Evolutionary conservation across 2,113 vertebrate species (phyloP), one percentile per base, ranked within the genome.

Genomic region (Parus major): DNA sequence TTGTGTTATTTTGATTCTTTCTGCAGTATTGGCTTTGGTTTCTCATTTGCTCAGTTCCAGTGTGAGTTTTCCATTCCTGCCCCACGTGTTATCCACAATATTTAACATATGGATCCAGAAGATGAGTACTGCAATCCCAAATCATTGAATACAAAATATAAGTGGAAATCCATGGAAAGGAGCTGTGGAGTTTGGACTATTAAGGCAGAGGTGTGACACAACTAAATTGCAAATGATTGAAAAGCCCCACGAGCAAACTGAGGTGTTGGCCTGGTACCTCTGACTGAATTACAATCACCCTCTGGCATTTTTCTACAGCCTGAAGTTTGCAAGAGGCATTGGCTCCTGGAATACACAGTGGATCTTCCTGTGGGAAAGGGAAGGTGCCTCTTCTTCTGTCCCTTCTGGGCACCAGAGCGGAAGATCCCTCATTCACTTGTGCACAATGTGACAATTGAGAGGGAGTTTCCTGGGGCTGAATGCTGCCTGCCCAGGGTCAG

Each of bases 391-490:
- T 76, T 64, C 57, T 73, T 75, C 75, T 66, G 49, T 72, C 28
- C 15, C 50, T 15, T 79, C 28, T 0, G 4, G 3, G 59, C 71
- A 15, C 76, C 0, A 0, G 5, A 53, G 71, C 5, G 2, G 87
- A 87, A 87, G 82, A 82, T 49, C 7, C 41, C 33, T 50, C 78
- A 82, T 91, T 95, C 70, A 80, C 59, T 87, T 21, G 50, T 4
- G 16, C 70, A 93, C 90, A 82, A 72, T 89, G 85, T 69, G 66
- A 55, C 55, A 88, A 91, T 59, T 95, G 94, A 82, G 55, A 73
- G 75, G 46, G 88, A 86, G 78, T 79, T 95, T 95, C 91, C 95
- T 92, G 87, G 73, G 94, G 78, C 87, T 84, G 91, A 93, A 86
- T 90, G 5, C 56, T 84, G 92, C 69, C 56, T 89, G 85, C 68